phyloP scores from a whole-genome alignment of 35 echinoderm and acorn worm species.

The Strongylocentrotus purpuratus region DNA sequence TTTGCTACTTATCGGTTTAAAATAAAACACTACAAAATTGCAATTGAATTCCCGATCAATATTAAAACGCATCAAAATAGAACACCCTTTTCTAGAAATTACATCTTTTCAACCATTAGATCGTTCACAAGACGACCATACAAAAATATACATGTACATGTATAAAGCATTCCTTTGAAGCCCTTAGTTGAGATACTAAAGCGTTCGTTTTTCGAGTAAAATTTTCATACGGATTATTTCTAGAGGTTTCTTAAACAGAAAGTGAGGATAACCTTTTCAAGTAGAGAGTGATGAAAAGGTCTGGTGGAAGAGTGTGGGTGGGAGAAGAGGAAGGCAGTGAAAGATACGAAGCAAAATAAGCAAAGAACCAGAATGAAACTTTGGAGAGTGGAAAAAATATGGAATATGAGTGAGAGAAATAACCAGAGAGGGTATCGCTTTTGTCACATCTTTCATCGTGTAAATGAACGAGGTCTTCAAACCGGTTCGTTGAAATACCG shows the following conservation, averaged over 20 bases:
- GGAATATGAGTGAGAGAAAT: not conserved
- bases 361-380: not conserved
- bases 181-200: not conserved
- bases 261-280: constrained; percentile 11
- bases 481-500: constrained; percentile 1
- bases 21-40: too few species aligned
- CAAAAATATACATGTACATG: too few species aligned
- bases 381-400: not conserved
- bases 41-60: too few species aligned
- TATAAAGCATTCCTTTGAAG: too few species aligned
- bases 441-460: not conserved
- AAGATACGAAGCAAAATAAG: not conserved
- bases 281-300: constrained; percentile 4
- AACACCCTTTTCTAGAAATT: too few species aligned
- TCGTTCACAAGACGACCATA: too few species aligned
- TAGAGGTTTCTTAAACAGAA: not conserved
- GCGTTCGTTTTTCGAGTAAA: not conserved
- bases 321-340: not conserved
- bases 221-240: not conserved
- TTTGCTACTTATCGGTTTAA: too few species aligned
- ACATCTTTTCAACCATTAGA: too few species aligned
- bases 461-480: constrained; percentile 17
- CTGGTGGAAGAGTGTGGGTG: not conserved
- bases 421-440: not conserved
- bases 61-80: not conserved